phyloP scores from a whole-genome alignment of 92 coral and sea anemone genomes.

The Bergia sp. region DNA sequence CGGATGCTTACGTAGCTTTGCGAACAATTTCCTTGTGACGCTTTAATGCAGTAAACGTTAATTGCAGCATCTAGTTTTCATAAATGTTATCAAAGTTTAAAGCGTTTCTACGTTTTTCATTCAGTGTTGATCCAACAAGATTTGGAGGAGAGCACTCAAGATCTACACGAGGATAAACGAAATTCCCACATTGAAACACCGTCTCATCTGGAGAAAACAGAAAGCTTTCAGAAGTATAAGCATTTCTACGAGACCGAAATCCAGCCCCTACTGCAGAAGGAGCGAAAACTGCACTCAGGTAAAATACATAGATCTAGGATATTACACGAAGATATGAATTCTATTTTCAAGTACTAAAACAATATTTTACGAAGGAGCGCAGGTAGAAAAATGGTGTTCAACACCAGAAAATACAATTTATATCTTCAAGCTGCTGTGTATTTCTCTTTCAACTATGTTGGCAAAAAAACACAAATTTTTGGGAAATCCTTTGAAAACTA shows the following conservation, averaged over 20 bases:
- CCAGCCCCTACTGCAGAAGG: slow-evolving; percentile 19
- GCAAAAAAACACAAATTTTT: no score
- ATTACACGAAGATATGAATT: no score
- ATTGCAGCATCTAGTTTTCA: background rate
- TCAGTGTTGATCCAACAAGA: background rate
- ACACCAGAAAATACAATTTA: no score
- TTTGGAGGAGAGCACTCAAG: slow-evolving; percentile 18
- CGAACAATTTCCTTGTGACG: background rate
- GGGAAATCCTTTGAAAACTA: no score
- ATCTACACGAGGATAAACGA: background rate
- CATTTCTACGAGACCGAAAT: slow-evolving; percentile 10
- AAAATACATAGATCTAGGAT: no score
- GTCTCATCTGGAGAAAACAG: slow-evolving; percentile 1
- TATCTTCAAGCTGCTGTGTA: no score
- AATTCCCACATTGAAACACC: background rate
- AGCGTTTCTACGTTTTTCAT: background rate
- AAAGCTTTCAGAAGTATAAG: slow-evolving; percentile 15
- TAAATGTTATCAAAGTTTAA: background rate
- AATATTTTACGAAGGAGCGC: no score
- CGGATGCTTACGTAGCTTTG: background rate
- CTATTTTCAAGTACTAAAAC: no score
- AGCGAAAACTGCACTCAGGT: slow-evolving; percentile 18
- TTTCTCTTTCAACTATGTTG: no score
- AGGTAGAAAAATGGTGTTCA: no score
- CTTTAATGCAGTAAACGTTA: background rate